Evolutionary conservation across 1,140 invertebrate genomes (phyloP).

Genomic region (Meloidogyne floridensis): DNA sequence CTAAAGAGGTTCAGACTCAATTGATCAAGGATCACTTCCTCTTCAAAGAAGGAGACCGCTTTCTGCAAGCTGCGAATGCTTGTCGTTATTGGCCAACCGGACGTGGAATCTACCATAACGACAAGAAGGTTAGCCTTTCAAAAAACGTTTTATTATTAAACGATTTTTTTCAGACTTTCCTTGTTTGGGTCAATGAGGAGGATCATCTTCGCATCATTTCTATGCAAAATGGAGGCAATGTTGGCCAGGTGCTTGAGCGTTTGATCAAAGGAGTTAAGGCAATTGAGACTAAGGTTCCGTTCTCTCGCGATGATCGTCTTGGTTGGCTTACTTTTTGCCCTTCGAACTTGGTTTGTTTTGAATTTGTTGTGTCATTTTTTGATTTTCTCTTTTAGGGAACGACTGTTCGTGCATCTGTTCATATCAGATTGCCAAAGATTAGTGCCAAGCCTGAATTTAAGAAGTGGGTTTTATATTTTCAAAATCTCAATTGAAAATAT

Average conservation of each 20-base stretch:
- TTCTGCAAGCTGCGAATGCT: constrained; percentile 82
- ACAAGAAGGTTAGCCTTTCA: constrained; percentile 87
- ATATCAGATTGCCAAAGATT: constrained; percentile 93
- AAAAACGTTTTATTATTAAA: background rate
- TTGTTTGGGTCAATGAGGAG: too few relatives aligned
- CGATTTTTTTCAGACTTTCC: constrained; percentile 67
- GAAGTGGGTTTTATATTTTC: background rate
- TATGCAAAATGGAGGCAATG: constrained; percentile 71
- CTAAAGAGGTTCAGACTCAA: constrained; percentile 63
- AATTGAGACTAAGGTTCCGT: constrained; percentile 85
- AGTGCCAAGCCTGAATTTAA: constrained; percentile 73
- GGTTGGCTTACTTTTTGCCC: constrained; percentile 97
- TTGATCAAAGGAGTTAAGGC: constrained; percentile 86
- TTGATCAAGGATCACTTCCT: constrained; percentile 82
- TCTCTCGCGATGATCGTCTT: constrained; percentile 86
- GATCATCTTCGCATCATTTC: too few relatives aligned
- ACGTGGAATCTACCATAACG: constrained; percentile 94
- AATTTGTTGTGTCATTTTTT: background rate
- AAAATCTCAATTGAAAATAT: constrained; percentile 67
- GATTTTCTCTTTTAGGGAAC: constrained; percentile 75
- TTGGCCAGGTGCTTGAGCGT: constrained; percentile 80
- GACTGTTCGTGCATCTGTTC: constrained; percentile 93
- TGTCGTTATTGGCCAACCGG: constrained; percentile 93
- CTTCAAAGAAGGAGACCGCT: constrained; percentile 65
- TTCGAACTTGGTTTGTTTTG: background rate